Evolutionary conservation across 2,888 invertebrate species (phyloP).

Genomic region (Hirtodrosophila cameraria): DNA sequence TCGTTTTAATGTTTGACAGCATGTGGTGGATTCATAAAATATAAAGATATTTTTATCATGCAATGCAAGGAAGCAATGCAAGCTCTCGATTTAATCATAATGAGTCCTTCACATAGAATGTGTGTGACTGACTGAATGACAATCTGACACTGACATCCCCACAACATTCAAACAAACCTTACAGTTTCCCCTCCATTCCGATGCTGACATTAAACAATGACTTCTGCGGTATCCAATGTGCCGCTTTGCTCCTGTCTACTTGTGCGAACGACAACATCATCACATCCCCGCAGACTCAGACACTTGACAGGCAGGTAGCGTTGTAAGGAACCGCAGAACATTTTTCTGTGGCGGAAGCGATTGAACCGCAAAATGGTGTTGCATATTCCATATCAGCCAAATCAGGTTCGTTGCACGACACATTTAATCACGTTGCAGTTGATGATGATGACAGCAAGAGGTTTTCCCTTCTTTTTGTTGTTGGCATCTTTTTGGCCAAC

Average conservation of each 20-base stretch:
- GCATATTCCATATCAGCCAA: slow-evolving; percentile 27
- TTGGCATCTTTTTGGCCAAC: slow-evolving; percentile 15
- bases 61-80: not conserved
- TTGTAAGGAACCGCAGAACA: not conserved
- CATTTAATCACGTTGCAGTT: slow-evolving; percentile 21
- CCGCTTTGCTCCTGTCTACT: not conserved
- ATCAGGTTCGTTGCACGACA: slow-evolving; percentile 13
- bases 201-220: slow-evolving; percentile 45
- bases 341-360: slow-evolving; percentile 25
- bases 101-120: slow-evolving; percentile 25
- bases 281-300: slow-evolving; percentile 11
- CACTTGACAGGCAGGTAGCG: slow-evolving; percentile 15
- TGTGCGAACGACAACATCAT: slow-evolving; percentile 14
- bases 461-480: slow-evolving; percentile 10
- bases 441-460: slow-evolving; percentile 54
- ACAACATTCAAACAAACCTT: slow-evolving; percentile 28
- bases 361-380: slow-evolving; percentile 42
- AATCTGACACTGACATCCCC: slow-evolving; percentile 17
- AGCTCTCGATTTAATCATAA: not conserved
- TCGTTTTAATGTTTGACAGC: too few relatives aligned
- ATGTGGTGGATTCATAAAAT: too few relatives aligned
- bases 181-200: slow-evolving; percentile 3
- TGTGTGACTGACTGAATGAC: slow-evolving; percentile 15
- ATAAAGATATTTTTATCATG: not conserved
- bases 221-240: slow-evolving; percentile 9